Percentiles rank a stretch among this genome's conserved stretches.
phyloP scores from a whole-genome alignment of 2,113 vertebrate genomes.

The Aphelocoma coerulescens region DNA sequence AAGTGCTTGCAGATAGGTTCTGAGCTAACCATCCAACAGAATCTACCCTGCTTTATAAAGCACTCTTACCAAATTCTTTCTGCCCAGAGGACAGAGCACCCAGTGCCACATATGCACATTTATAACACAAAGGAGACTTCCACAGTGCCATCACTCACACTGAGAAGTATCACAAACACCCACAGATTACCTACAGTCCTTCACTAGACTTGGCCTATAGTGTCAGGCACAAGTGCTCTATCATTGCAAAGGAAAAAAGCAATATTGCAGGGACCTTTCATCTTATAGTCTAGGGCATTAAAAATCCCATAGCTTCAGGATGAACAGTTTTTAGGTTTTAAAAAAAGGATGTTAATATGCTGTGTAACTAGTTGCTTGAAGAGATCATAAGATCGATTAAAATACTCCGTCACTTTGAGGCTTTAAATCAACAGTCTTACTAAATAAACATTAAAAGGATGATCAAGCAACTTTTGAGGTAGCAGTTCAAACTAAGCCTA shows the following conservation, averaged over 20 bases:
- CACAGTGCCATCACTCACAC: rapidly evolving
- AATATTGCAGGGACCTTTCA: not conserved
- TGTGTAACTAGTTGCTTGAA: not conserved
- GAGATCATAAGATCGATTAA: not conserved
- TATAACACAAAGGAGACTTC: not conserved
- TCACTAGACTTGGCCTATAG: not conserved
- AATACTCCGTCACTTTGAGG: not conserved
- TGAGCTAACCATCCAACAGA: not conserved
- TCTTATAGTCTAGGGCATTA: not conserved
- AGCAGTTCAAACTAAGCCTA: not conserved
- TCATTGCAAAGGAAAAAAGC: not conserved
- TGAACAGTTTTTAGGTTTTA: not conserved
- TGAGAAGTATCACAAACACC: not conserved
- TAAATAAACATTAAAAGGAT: not conserved
- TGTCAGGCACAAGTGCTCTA: not conserved
- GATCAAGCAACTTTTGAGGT: not conserved
- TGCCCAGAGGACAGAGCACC: not conserved
- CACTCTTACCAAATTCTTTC: not conserved
- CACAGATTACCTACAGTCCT: not conserved
- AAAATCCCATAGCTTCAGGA: not conserved
- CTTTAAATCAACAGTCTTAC: not conserved
- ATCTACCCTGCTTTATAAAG: not conserved
- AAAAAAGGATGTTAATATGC: not conserved
- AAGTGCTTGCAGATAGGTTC: not conserved
- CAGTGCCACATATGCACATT: not conserved